Evolutionary conservation across 2,113 vertebrate genomes (phyloP), one percentile per base, ranked within the genome.

Genomic region (Urocolius indicus): DNA sequence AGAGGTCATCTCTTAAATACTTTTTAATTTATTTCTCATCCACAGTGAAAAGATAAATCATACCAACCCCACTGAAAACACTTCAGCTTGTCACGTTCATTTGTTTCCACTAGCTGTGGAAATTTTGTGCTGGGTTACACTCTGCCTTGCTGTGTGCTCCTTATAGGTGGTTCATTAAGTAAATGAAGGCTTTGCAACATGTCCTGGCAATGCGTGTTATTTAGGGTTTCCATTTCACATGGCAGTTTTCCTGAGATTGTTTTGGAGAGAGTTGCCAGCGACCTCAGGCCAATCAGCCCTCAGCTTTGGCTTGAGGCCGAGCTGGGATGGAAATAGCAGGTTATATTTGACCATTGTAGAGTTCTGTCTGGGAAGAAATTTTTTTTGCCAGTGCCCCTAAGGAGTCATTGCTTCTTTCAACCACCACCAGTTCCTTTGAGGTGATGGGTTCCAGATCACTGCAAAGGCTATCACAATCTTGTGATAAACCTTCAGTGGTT

Each of bases 191-290:
- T 92, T 74, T 79, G 87, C 92, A 65, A 34, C 16, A 6, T 89
- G 6, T 82, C 59, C 82, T 55, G 84, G 69, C 27, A 14, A 6
- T 9, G 49, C 5, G 8, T 26, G 81, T 29, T 94, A 78, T 89
- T 93, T 89, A 78, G 81, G 84, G 69, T 36, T 90, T 84, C 49
- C 4, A 0, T 74, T 91, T 78, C 12, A 11, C 10, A 32, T 58
- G 81, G 22, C 55, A 72, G 38, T 74, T 83, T 81, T 92, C 81
- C 26, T 24, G 51, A 29, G 66, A 43, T 89, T 96, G 77, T 96
- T 96, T 93, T 93, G 78, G 81, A 91, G 84, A 94, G 81, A 68
- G 65, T 51, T 94, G 84, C 52, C 89, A 90, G 86, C 51, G 27
- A 65, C 86, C 55, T 49, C 1, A 3, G 75, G 79, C 62, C 43